Percentiles rank a stretch among this genome's conserved stretches.
These are phyloP conservation scores for Phyllostomus hastatus DNA, from an alignment of 2,113 vertebrate genomes.

Conservation along the genomic window DNA sequence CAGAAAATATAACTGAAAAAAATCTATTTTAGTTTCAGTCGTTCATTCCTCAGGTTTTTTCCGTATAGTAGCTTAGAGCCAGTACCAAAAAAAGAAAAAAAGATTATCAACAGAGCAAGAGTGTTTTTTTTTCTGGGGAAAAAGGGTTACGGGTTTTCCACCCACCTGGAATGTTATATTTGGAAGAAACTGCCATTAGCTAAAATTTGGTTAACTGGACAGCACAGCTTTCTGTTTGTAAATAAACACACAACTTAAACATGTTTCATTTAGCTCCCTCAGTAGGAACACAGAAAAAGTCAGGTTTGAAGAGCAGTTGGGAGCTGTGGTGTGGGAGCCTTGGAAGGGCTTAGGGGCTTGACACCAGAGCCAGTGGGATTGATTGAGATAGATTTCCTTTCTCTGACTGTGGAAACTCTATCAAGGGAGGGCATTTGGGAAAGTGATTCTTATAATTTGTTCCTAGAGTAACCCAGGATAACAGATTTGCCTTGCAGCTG, in stretches of 20 bases:
- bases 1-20: slow-evolving; percentile 32
- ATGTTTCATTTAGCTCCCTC: not conserved
- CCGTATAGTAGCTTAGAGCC: not conserved
- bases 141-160: rapidly evolving
- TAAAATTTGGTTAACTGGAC: not conserved
- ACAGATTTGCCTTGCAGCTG: not conserved
- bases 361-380: not conserved
- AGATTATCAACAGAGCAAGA: not conserved
- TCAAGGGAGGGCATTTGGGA: not conserved
- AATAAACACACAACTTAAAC: not conserved
- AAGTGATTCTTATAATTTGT: slow-evolving; percentile 21
- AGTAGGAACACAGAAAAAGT: not conserved
- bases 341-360: not conserved
- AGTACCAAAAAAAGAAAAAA: not conserved
- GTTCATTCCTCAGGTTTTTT: not conserved
- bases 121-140: not conserved
- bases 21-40: not conserved
- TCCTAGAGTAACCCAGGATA: not conserved
- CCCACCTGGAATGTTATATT: not conserved
- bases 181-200: not conserved
- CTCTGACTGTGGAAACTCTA: not conserved
- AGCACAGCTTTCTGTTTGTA: not conserved
- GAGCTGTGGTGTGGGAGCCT: not conserved
- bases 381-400: not conserved
- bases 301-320: not conserved